A percentile compares a stretch with the other conserved stretches of the same genome.
phyloP scores from a whole-genome alignment of 1,140 invertebrate genomes.

The Archivesica marissinica region DNA sequence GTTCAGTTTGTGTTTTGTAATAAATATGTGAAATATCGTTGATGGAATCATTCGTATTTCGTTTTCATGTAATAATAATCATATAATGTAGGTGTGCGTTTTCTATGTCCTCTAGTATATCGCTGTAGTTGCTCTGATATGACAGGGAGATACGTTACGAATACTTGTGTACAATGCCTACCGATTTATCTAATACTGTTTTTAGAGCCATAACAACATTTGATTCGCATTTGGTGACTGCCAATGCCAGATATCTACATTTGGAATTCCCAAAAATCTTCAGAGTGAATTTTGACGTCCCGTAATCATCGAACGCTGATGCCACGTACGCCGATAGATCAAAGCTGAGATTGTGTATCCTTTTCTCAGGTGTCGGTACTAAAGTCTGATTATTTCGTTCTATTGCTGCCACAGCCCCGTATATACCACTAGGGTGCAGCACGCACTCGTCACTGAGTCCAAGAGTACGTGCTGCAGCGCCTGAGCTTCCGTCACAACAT shows the following conservation, averaged over 20 bases:
- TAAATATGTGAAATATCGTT: no score
- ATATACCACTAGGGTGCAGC: conserved; percentile 77
- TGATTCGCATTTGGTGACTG: conserved; percentile 78
- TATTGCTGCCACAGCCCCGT: conserved; percentile 80
- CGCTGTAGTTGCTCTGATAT: no score
- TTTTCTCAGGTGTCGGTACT: conserved; percentile 78
- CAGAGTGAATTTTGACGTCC: conserved; percentile 76
- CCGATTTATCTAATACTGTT: conserved; percentile 81
- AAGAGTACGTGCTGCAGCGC: conserved; percentile 72
- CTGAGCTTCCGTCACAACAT: conserved; percentile 79
- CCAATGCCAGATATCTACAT: conserved; percentile 78
- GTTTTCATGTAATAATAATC: no score
- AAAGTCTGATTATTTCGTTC: conserved; percentile 73
- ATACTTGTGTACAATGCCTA: no score
- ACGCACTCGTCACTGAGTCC: conserved; percentile 80
- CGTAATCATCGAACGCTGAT: conserved; percentile 67
- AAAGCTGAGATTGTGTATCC: conserved; percentile 80
- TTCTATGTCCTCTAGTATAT: no score
- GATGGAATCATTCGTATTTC: no score
- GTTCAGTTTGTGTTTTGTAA: no score
- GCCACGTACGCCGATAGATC: conserved; percentile 79
- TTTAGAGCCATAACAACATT: conserved; percentile 77
- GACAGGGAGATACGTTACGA: no score
- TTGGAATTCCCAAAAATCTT: conserved; percentile 81
- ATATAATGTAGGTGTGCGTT: no score